Evolutionary conservation across 2,797 vertebrate genomes (phyloP).

Genomic region (Molossus alvarezi): DNA sequence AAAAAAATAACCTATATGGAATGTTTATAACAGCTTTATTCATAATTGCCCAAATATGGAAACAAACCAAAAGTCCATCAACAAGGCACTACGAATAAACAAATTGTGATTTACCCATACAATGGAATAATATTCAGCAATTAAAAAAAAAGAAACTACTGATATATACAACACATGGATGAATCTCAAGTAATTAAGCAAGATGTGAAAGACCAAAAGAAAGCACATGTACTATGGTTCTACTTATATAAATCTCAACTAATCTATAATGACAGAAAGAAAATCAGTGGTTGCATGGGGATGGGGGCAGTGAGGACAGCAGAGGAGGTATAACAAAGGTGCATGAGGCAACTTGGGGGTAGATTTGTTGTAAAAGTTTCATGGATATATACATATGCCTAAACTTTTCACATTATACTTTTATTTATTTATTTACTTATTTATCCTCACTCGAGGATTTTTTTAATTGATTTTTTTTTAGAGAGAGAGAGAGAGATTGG

Average conservation of each 20-base stretch:
- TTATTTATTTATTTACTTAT: neutral
- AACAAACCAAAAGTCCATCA: neutral
- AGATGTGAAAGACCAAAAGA: neutral
- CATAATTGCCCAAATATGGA: conserved; percentile 36
- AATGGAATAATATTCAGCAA: neutral
- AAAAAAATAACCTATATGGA: neutral
- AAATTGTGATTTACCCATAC: neutral
- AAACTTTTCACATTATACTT: neutral
- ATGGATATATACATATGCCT: neutral
- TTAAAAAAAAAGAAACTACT: neutral
- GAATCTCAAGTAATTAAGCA: conserved; percentile 29
- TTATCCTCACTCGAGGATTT: no score
- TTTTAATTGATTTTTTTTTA: no score
- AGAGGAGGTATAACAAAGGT: neutral
- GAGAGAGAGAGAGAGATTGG: no score
- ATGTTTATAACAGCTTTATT: neutral
- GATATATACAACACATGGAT: neutral
- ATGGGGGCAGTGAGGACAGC: neutral
- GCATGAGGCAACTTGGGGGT: neutral
- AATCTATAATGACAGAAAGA: neutral
- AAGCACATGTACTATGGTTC: neutral
- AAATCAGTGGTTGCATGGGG: neutral
- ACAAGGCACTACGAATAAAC: neutral
- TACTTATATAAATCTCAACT: neutral
- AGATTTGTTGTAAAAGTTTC: neutral